Percentiles rank a stretch among this genome's conserved stretches.
Conservation (phyloP, 2,797 vertebrate species). For the Dallia pectoralis region DNA sequence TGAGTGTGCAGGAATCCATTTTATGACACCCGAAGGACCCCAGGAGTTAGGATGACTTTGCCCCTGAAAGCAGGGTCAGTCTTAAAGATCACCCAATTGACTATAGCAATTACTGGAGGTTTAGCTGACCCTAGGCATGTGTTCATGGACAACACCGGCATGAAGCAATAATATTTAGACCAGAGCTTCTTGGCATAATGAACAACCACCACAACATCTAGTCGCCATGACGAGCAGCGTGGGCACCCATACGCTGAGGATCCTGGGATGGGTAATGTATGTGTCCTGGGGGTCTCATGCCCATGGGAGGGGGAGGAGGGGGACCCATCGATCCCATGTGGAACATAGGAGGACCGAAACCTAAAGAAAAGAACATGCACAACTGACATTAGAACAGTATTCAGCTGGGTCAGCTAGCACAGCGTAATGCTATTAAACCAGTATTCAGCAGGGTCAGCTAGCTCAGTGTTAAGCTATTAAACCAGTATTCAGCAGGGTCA, state of each 20-base stretch:
- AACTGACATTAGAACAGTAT: not conserved
- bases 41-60: not conserved
- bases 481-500: too few relatives aligned
- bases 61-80: not conserved
- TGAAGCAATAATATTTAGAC: not conserved
- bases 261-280: slow-evolving; percentile 99
- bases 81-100: not conserved
- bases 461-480: too few relatives aligned
- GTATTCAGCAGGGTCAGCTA: not conserved
- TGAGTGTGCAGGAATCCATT: not conserved
- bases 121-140: not conserved
- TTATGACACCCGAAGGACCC: slow-evolving; percentile 1
- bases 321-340: slow-evolving; percentile 93
- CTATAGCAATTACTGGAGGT: not conserved
- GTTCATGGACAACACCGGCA: not conserved
- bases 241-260: slow-evolving; percentile 97
- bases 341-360: slow-evolving; percentile 89
- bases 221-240: slow-evolving; percentile 73
- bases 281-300: slow-evolving; percentile 93
- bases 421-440: not conserved
- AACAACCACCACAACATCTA: slow-evolving; percentile 38
- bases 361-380: slow-evolving; percentile 57
- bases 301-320: slow-evolving; percentile 86
- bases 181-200: slow-evolving; percentile 7
- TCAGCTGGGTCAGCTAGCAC: not conserved